Conservation (phyloP, 2,888 invertebrate genomes). For the Lumbricus terrestris region DNA sequence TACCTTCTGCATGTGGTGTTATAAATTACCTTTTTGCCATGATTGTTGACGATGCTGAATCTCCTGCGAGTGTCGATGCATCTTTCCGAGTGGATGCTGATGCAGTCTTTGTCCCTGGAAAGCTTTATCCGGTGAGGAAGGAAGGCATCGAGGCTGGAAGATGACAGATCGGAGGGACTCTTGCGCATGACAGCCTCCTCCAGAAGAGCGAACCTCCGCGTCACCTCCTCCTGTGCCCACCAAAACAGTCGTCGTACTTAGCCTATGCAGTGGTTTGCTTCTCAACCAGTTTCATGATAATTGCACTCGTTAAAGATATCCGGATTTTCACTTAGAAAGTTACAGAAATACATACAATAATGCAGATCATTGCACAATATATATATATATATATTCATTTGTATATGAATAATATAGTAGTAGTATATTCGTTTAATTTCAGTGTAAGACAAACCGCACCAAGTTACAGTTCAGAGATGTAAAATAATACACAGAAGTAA, state of each 20-base stretch:
- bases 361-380: no score
- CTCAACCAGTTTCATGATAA: background rate
- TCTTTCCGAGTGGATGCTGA: conserved; percentile 34
- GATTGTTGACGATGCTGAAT: conserved; percentile 58
- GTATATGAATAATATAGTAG: no score
- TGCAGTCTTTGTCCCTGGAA: conserved; percentile 24
- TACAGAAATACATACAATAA: no score
- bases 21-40: conserved; percentile 80
- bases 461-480: no score
- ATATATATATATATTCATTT: no score
- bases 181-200: conserved; percentile 22
- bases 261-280: no score
- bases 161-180: conserved; percentile 31
- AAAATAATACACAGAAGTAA: no score
- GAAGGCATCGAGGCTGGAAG: conserved; percentile 28
- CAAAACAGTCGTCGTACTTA: no score
- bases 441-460: no score
- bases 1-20: no score
- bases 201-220: conserved; percentile 5
- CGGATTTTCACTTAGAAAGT: no score
- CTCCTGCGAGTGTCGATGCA: conserved; percentile 31
- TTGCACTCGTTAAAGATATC: background rate
- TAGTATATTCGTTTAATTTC: no score
- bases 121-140: conserved; percentile 17
- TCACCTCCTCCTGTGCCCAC: conserved; percentile 10